phyloP scores from a whole-genome alignment of 2,113 vertebrate species.

The Pelecanoides urinatrix region DNA sequence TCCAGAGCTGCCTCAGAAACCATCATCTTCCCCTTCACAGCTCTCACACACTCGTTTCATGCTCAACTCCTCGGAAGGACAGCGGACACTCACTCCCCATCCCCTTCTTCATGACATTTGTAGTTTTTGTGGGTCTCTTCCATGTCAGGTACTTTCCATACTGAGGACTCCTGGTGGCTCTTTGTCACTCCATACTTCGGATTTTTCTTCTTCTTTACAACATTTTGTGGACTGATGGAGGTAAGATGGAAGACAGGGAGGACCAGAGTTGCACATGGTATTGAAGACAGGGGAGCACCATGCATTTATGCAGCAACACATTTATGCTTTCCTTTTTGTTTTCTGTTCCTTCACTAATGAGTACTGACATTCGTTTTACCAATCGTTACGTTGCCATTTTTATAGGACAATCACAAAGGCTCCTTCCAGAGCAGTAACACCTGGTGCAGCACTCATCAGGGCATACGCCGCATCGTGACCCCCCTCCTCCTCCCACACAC shows the following conservation, averaged over 20 bases:
- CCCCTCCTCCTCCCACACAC: neutral
- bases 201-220: neutral
- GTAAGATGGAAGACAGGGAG: neutral
- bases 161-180: neutral
- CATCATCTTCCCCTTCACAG: neutral
- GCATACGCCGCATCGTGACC: fast-evolving
- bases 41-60: fast-evolving
- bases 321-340: neutral
- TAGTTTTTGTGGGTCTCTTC: neutral
- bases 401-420: neutral
- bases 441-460: neutral
- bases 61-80: neutral
- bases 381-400: neutral
- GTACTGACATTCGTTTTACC: neutral
- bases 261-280: neutral
- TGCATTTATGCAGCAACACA: fast-evolving
- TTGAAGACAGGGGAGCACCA: neutral
- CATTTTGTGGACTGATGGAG: neutral
- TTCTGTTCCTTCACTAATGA: neutral
- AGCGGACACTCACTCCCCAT: neutral
- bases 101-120: neutral
- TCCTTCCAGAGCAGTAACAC: neutral
- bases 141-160: neutral
- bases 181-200: neutral
- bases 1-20: neutral